Evolutionary conservation across 2,113 vertebrate genomes (phyloP).

Genomic region (Lonchura striata): DNA sequence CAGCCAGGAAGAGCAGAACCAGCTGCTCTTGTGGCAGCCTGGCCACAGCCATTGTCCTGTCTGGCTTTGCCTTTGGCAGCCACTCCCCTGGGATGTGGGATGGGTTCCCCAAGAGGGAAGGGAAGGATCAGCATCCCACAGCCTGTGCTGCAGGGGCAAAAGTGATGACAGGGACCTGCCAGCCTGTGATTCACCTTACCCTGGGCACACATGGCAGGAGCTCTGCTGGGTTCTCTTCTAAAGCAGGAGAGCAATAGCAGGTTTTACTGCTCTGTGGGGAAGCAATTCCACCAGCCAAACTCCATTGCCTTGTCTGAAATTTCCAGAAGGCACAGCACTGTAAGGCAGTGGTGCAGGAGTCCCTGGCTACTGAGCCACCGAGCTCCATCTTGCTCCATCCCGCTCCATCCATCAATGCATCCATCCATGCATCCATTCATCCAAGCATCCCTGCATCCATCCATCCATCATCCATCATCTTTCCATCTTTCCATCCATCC

Average conservation of each 20-base stretch:
- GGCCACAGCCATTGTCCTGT: fast-evolving
- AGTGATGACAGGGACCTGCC: fast-evolving
- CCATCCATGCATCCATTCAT: background rate
- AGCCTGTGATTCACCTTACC: fast-evolving
- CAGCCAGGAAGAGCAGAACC: background rate
- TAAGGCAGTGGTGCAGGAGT: fast-evolving
- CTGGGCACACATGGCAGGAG: fast-evolving
- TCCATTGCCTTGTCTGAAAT: background rate
- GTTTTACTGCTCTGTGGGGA: background rate
- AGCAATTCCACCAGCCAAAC: background rate
- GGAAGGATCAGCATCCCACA: background rate
- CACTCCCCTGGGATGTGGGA: background rate
- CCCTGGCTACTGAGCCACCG: fast-evolving
- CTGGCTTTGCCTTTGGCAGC: background rate
- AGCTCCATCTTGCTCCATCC: background rate
- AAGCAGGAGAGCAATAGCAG: background rate
- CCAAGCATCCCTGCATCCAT: too few species aligned
- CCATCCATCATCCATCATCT: background rate
- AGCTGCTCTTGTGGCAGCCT: fast-evolving
- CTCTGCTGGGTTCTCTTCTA: background rate
- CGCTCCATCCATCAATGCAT: background rate
- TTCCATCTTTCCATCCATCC: too few species aligned
- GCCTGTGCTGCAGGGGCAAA: background rate
- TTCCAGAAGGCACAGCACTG: background rate
- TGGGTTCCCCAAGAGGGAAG: background rate